These are phyloP conservation scores for Drosophila parvula DNA, from an alignment of 1,140 invertebrate genomes.

Conservation along the genomic window DNA sequence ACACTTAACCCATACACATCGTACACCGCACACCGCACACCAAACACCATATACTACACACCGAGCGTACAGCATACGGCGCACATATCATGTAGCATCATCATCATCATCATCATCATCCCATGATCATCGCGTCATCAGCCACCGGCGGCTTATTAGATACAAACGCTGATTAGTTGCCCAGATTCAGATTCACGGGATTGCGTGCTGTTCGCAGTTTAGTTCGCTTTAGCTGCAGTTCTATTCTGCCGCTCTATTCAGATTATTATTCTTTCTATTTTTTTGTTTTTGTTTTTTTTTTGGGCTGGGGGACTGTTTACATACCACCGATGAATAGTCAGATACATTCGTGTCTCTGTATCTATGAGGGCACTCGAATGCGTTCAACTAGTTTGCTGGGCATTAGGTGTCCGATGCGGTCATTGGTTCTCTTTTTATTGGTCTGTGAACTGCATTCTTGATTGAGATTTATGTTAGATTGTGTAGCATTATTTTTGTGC, in stretches of 20 bases:
- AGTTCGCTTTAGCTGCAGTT: conserved; percentile 27
- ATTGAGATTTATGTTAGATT: conserved; percentile 72
- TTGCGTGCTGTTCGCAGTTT: conserved; percentile 58
- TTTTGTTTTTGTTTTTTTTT: conserved; percentile 10
- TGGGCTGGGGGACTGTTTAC: conserved; percentile 56
- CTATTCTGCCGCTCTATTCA: conserved; percentile 33
- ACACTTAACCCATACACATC: conserved; percentile 66
- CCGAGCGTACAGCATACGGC: conserved; percentile 9
- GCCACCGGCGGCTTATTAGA: conserved; percentile 62
- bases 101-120: conserved; percentile 34
- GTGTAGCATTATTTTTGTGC: conserved; percentile 8
- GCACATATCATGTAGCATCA: conserved; percentile 51
- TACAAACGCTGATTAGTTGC: conserved; percentile 70
- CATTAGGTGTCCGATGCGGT: conserved; percentile 38
- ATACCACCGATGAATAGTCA: conserved; percentile 40
- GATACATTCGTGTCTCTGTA: conserved; percentile 21
- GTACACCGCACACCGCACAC: conserved; percentile 11
- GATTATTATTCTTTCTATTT: conserved; percentile 7
- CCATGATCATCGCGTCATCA: conserved; percentile 35
- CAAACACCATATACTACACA: conserved; percentile 6
- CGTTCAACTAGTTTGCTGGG: conserved; percentile 39
- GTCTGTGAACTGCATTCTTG: conserved; percentile 61
- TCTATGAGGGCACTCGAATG: conserved; percentile 27
- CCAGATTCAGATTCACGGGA: conserved; percentile 59
- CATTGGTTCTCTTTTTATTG: conserved; percentile 31